Conservation (phyloP, 2,888 invertebrate genomes). For the Erpobdella octoculata region DNA sequence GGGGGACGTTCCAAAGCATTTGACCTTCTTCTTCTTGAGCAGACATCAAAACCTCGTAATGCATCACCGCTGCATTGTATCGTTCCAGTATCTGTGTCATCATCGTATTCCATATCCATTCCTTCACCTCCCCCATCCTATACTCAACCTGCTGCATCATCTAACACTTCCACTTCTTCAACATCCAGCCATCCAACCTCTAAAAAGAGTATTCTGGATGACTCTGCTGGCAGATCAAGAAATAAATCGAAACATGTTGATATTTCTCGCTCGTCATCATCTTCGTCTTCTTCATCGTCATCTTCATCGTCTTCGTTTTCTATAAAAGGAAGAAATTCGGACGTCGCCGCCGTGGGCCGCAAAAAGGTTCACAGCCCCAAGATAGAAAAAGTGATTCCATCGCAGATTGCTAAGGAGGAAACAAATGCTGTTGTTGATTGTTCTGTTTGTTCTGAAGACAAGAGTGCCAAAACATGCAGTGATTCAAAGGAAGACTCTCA, state of each 20-base stretch:
- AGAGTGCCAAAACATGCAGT: no score
- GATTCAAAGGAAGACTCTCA: no score
- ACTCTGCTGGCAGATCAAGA: no score
- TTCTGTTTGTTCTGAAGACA: no score
- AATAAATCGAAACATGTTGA: neutral
- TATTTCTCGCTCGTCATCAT: neutral
- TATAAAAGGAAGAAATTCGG: neutral
- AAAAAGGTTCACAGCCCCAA: no score
- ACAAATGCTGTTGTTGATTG: no score
- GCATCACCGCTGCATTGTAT: neutral
- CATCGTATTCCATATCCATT: neutral
- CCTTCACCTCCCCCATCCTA: neutral
- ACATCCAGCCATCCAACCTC: neutral
- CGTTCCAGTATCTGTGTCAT: neutral
- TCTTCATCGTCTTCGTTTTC: neutral
- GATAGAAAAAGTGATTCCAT: no score
- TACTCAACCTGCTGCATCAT: neutral
- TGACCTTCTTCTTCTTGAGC: slow-evolving; percentile 10
- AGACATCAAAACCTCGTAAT: slow-evolving; percentile 13
- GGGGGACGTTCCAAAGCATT: slow-evolving; percentile 17
- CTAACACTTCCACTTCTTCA: neutral
- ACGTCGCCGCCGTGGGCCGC: no score
- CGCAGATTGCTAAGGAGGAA: no score
- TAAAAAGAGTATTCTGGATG: neutral
- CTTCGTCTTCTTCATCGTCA: neutral